These are phyloP conservation scores for Plemyria rubiginata DNA, from an alignment of 2,888 invertebrate genomes.

Conservation along the genomic window DNA sequence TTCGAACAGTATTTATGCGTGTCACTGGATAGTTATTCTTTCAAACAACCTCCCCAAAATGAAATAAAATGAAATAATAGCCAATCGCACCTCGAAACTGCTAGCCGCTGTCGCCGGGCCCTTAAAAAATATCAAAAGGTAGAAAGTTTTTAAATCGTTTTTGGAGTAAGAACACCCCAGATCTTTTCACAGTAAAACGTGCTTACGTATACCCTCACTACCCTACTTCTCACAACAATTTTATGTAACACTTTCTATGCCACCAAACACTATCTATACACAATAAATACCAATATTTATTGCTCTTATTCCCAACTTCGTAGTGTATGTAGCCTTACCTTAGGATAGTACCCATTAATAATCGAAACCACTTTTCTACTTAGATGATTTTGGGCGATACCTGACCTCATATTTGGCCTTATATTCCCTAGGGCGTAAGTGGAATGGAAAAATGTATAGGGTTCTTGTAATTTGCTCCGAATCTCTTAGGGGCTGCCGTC, in stretches of 20 bases:
- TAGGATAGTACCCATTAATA: slow-evolving; percentile 46
- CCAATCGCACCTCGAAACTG: no score
- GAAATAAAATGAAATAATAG: no score
- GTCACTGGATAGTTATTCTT: no score
- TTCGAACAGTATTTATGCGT: no score
- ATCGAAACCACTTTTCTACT: slow-evolving; percentile 51
- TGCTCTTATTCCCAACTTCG: slow-evolving; percentile 37
- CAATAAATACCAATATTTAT: slow-evolving; percentile 41
- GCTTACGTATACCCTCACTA: background rate
- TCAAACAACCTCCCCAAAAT: no score
- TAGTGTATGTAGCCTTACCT: slow-evolving; percentile 15
- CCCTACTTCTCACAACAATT: slow-evolving; percentile 9
- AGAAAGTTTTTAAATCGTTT: no score
- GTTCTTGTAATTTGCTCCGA: slow-evolving; percentile 22
- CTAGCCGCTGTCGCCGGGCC: no score
- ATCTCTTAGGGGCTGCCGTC: slow-evolving; percentile 8
- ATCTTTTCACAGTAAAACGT: background rate
- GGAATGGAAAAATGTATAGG: slow-evolving; percentile 38
- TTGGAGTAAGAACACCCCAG: no score
- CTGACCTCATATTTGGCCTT: slow-evolving; percentile 42
- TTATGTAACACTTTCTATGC: slow-evolving; percentile 24
- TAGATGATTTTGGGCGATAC: slow-evolving; percentile 47
- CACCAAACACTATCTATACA: slow-evolving; percentile 28
- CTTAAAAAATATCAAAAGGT: no score
- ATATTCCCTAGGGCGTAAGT: slow-evolving; percentile 38